Conservation (phyloP, 1,140 invertebrate species). For the Drosophila trapezifrons region DNA sequence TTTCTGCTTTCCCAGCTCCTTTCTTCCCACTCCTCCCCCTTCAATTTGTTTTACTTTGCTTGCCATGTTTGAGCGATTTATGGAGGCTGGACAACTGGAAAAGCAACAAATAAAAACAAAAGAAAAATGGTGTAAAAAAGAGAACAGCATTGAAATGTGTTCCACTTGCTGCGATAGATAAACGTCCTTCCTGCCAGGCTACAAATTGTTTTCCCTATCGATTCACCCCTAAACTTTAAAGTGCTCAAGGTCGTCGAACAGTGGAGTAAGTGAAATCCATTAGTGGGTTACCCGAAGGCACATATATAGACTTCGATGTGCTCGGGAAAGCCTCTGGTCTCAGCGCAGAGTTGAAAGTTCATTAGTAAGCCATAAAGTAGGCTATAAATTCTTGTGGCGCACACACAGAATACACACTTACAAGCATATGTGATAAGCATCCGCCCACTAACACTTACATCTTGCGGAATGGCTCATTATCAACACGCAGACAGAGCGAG, state of each 20-base stretch:
- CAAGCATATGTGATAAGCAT: slow-evolving; percentile 44
- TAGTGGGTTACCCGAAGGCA: slow-evolving; percentile 14
- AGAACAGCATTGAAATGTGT: slow-evolving; percentile 26
- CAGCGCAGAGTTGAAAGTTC: slow-evolving; percentile 72
- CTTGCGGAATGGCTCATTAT: slow-evolving; percentile 65
- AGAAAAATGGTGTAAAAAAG: slow-evolving; percentile 11
- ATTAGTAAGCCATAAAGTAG: slow-evolving; percentile 82
- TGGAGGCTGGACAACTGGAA: slow-evolving; percentile 58
- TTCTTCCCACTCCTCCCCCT: slow-evolving; percentile 26
- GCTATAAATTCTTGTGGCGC: slow-evolving; percentile 70
- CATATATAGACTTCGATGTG: not conserved
- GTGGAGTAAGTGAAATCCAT: slow-evolving; percentile 25
- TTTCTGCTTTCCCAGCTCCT: slow-evolving; percentile 34
- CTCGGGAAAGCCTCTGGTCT: slow-evolving; percentile 11
- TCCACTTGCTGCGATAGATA: slow-evolving; percentile 56
- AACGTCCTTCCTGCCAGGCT: slow-evolving; percentile 48
- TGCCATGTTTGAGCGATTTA: slow-evolving; percentile 79
- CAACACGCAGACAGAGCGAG: slow-evolving; percentile 53
- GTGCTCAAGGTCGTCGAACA: slow-evolving; percentile 28
- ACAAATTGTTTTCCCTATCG: slow-evolving; percentile 62
- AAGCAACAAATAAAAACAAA: slow-evolving; percentile 22
- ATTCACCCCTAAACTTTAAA: slow-evolving; percentile 37
- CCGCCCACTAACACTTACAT: slow-evolving; percentile 37
- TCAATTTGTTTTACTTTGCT: slow-evolving; percentile 76
- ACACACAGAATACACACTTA: slow-evolving; percentile 40